Evolutionary conservation across 2,888 invertebrate species (phyloP).

Genomic region (Leucophenga maculata): DNA sequence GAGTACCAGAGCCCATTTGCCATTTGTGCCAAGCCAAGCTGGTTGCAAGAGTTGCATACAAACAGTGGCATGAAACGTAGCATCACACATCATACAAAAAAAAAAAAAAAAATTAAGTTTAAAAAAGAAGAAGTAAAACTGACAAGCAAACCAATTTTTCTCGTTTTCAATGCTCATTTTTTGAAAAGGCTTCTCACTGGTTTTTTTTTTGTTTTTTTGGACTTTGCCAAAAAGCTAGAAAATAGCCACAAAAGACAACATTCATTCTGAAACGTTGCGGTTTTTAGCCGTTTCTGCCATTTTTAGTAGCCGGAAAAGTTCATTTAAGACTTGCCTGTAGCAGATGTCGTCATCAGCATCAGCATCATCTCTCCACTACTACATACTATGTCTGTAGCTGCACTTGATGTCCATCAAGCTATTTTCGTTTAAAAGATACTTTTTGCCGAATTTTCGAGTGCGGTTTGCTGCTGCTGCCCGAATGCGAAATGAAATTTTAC

Average conservation of each 20-base stretch:
- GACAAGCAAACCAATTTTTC: too few species aligned
- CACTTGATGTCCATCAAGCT: background rate
- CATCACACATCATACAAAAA: too few species aligned
- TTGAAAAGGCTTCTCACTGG: too few species aligned
- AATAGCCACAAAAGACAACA: constrained; percentile 35
- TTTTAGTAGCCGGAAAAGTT: constrained; percentile 9
- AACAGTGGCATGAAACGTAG: too few species aligned
- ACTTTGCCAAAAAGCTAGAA: constrained; percentile 44
- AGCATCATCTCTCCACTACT: too few species aligned
- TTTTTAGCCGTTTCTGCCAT: background rate
- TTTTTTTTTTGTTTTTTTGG: constrained; percentile 37
- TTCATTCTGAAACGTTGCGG: constrained; percentile 15
- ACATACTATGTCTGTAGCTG: too few species aligned
- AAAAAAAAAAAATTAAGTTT: too few species aligned
- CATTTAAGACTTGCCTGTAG: constrained; percentile 3
- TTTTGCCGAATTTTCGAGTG: background rate
- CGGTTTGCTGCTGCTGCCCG: background rate
- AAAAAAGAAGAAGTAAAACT: too few species aligned
- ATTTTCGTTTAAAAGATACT: constrained; percentile 2
- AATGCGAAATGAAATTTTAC: background rate
- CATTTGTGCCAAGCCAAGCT: too few species aligned
- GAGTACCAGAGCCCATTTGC: too few species aligned
- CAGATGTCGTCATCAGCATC: background rate
- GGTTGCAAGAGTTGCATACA: too few species aligned
- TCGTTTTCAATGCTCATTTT: too few species aligned